A percentile compares a stretch with the other conserved stretches of the same genome.
Conservation (phyloP, 2,113 vertebrate species). For the Rhea americana region DNA sequence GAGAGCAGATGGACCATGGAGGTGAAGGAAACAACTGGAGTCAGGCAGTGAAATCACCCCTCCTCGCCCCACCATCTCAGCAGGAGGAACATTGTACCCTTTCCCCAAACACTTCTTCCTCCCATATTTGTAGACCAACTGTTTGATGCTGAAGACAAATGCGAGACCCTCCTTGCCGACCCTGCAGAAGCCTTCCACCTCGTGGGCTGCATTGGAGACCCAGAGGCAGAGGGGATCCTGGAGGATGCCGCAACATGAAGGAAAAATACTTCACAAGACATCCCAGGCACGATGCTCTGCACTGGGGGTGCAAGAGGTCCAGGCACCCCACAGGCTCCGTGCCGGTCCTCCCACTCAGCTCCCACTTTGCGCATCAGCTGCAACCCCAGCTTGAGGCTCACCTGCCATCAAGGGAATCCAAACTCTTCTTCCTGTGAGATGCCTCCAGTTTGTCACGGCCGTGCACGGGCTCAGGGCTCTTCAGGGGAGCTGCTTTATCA, state of each 20-base stretch:
- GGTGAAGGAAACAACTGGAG: neutral
- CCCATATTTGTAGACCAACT: neutral
- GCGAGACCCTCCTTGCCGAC: neutral
- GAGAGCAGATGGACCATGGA: neutral
- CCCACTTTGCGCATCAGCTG: accelerated
- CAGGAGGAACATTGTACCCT: accelerated
- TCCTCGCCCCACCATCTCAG: neutral
- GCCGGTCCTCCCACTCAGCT: neutral
- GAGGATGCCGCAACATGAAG: neutral
- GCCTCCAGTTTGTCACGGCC: slow-evolving; percentile 52
- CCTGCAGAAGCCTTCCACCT: neutral
- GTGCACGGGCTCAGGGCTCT: slow-evolving; percentile 53
- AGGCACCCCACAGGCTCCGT: neutral
- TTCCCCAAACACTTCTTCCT: neutral
- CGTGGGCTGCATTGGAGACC: accelerated
- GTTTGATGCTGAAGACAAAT: neutral
- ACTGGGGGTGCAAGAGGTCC: neutral
- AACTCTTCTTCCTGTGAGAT: slow-evolving; percentile 58
- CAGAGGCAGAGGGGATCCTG: accelerated
- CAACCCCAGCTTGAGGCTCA: neutral
- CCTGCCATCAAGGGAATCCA: slow-evolving; percentile 54
- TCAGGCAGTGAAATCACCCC: neutral
- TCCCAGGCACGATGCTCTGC: neutral
- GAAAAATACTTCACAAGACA: neutral
- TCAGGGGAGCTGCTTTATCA: slow-evolving; percentile 63